phyloP scores from a whole-genome alignment of 2,888 invertebrate species.

The Chalcosyrphus nemorum region DNA sequence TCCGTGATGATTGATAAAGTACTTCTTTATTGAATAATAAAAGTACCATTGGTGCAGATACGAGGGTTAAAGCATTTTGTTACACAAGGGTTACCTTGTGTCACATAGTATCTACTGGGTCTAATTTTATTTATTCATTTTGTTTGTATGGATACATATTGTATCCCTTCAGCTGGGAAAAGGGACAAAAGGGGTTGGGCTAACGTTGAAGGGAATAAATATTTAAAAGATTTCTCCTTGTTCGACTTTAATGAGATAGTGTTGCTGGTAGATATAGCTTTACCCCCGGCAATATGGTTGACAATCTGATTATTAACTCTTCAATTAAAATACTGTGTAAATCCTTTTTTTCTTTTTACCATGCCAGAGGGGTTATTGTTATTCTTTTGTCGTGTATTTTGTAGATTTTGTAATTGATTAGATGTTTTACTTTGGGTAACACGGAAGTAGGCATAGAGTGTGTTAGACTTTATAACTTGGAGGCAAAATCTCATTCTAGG shows the following conservation, averaged over 20 bases:
- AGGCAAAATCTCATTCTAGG: too few relatives aligned
- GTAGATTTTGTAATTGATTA: too few relatives aligned
- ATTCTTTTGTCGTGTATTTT: too few relatives aligned
- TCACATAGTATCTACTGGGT: conserved; percentile 39
- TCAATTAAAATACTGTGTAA: conserved; percentile 36
- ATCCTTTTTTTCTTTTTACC: not conserved
- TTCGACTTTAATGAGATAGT: conserved; percentile 45
- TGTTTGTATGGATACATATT: not conserved
- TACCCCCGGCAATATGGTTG: conserved; percentile 43
- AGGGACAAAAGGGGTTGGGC: conserved; percentile 57
- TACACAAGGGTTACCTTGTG: conserved; percentile 32
- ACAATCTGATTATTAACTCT: conserved; percentile 68
- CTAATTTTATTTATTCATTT: conserved; percentile 72
- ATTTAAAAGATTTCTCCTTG: conserved; percentile 11
- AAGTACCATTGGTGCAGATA: conserved; percentile 33
- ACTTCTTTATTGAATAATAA: conserved; percentile 72
- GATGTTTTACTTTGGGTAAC: too few relatives aligned
- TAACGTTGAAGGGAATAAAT: conserved; percentile 7
- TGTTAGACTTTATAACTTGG: too few relatives aligned
- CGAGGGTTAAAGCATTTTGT: conserved; percentile 27
- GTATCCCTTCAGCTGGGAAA: not conserved
- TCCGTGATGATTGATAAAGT: conserved; percentile 73
- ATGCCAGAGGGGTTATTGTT: not conserved
- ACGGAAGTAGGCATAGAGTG: too few relatives aligned
- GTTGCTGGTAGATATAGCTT: conserved; percentile 51